Evolutionary conservation across 2,888 invertebrate genomes (phyloP), one percentile per base, ranked within the genome.

Genomic region (Pegoplata infirma): DNA sequence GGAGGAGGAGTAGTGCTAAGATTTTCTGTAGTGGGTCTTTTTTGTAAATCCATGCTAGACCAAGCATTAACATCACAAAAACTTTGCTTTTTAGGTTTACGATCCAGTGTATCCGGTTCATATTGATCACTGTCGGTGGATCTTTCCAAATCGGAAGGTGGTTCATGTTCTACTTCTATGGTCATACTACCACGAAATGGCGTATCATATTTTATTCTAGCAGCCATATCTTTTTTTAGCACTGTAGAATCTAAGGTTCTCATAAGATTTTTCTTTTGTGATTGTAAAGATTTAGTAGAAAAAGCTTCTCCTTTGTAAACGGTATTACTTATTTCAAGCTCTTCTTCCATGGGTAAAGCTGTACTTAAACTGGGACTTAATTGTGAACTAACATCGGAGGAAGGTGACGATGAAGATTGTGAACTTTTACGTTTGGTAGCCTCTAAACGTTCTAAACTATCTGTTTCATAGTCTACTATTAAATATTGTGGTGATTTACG

Each of bases 71-170:
- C 86, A 74, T 89, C 90, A 46, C 91, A 90, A 79, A 91, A 88
- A 80, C 91, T 91, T 49, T 91, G 86, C 82, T 91, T 92, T 86
- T 91, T 92, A 49, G 94, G 93, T 85, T 96, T 96, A 23, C 96
- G 91, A 84, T 96, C 96, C 69, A 96, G 90, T 0, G 96, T 96
- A 82, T 96, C 96, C 0, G 96, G 96, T 87, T 96, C 96, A 84
- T 95, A 96, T 67, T 93, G 93, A 83, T 95, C 95, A 1, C 95
- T 95, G 46, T 90, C 89, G 0, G 90, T 90, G 5, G 88, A 88
- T 5, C 88, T 83, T 84, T 96, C 96, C 71, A 94, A 92, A 58
- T 94, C 93, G 84, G 95, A 94, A 83, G 94, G 93, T 0, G 95
- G 93, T 17, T 95, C 93, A 86, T 96, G 96, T 86, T 94, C 94